Conservation (phyloP, 2,888 invertebrate genomes). For the Terebella lapidaria region DNA sequence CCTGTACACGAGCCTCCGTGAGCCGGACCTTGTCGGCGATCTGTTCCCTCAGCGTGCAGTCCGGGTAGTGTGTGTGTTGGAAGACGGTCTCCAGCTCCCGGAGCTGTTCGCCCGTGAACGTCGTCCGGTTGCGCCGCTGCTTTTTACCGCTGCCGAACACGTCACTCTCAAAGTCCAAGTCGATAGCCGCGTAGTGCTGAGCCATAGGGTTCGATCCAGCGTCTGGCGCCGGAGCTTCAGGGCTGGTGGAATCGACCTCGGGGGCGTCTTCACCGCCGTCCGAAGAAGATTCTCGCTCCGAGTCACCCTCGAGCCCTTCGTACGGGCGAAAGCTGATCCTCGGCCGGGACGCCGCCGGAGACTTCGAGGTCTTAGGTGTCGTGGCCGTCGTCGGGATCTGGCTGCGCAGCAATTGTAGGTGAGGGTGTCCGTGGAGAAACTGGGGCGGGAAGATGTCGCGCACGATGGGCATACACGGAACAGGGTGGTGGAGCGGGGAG, state of each 20-base stretch:
- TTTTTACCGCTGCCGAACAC: slow-evolving; percentile 24
- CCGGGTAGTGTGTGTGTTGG: slow-evolving; percentile 44
- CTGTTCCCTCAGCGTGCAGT: slow-evolving; percentile 44
- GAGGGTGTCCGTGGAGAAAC: too few species aligned
- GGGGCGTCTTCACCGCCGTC: not conserved
- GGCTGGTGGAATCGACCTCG: not conserved
- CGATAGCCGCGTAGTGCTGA: not conserved
- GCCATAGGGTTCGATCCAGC: not conserved
- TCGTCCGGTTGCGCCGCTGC: slow-evolving; percentile 43
- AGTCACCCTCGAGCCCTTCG: not conserved
- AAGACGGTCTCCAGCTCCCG: slow-evolving; percentile 42
- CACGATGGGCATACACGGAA: too few species aligned
- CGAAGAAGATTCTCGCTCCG: too few species aligned
- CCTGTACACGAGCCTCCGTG: slow-evolving; percentile 46
- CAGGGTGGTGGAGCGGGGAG: too few species aligned
- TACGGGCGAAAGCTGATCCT: slow-evolving; percentile 3
- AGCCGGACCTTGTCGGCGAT: slow-evolving; percentile 43
- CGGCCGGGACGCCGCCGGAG: not conserved
- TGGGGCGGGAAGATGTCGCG: too few species aligned
- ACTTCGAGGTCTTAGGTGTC: not conserved
- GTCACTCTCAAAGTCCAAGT: slow-evolving; percentile 20
- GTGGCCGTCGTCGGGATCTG: too few species aligned
- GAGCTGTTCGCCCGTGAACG: slow-evolving; percentile 44
- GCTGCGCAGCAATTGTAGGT: too few species aligned
- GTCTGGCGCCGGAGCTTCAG: too few species aligned